phyloP scores from a whole-genome alignment of 30 jellyfish, hydroid and myxozoan genomes.

The Mastigias papua region DNA sequence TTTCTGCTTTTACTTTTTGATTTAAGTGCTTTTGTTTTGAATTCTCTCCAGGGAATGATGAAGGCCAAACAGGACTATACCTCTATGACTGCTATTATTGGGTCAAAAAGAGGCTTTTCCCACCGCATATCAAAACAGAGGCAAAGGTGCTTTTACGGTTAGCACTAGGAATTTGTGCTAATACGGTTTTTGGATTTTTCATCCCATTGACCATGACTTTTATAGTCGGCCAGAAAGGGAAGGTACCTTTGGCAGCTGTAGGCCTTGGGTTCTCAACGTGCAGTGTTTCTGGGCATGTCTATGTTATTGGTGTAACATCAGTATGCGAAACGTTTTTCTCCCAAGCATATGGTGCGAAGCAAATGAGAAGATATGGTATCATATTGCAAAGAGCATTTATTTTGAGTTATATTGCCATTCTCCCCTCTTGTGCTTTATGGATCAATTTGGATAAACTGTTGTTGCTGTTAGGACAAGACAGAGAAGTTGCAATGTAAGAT shows the following conservation, averaged over 20 bases:
- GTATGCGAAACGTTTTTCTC: constrained; percentile 65
- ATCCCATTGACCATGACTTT: constrained; percentile 51
- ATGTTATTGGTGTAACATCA: constrained; percentile 43
- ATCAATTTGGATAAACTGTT: constrained; percentile 47
- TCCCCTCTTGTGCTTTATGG: constrained; percentile 70
- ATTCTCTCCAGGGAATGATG: constrained; percentile 1
- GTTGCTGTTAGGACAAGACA: constrained; percentile 55
- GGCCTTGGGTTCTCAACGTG: constrained; percentile 70
- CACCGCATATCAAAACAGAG: constrained; percentile 39
- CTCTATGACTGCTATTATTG: constrained; percentile 28
- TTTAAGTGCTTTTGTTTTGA: too few relatives aligned
- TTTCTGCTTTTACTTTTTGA: too few relatives aligned
- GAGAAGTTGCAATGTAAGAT: constrained; percentile 63
- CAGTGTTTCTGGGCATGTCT: constrained; percentile 52
- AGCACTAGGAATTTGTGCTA: constrained; percentile 52
- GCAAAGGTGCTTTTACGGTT: constrained; percentile 26
- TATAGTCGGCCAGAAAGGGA: constrained; percentile 62
- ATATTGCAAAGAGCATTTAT: constrained; percentile 58
- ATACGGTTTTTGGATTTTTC: constrained; percentile 31
- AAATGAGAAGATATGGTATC: constrained; percentile 61
- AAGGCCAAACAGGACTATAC: constrained; percentile 16
- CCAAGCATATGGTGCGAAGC: constrained; percentile 74
- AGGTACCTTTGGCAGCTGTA: constrained; percentile 49
- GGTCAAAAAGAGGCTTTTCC: constrained; percentile 42
- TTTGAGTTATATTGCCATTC: constrained; percentile 15